Base-by-base conservation (phyloP, 2,888 invertebrate genomes). In the Gymnocheta viridis region DNA sequence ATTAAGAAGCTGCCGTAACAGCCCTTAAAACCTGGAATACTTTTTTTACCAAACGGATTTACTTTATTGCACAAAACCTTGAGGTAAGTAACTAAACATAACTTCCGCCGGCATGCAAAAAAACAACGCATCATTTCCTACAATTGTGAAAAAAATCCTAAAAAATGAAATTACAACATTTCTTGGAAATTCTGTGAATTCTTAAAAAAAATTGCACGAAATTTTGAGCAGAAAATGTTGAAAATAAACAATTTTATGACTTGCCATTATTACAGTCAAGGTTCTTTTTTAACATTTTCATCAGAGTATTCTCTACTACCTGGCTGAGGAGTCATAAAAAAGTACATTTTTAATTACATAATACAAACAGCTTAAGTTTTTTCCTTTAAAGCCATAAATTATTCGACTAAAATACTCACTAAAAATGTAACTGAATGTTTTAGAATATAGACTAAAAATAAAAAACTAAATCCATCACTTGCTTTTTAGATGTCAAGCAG, bases 301-400 rank as follows among this genome's bases (percentile, higher is more conserved):
- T 12, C 58, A 35, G 32, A 56, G 44, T 4, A 44, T 22, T 35
- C 27, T 35, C 14, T 9, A 12, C 58, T 82, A 82, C 85, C 82
- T 85, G 83, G 3, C 10, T 6, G 22, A 51, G 58, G 44, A 24
- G 32, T 35, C 64, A 58, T 82, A 82, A 80, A 85, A 85, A 86
- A 85, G 6, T 64, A 9, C n/a, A 27, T 17, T 29, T 49, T 86
- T 88, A 88, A 88, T 89, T 89, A 88, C 90, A 90, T 89, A 89
- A 89, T 88, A 79, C 86, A 17, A 80, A n/a, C 49, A 72, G 76
- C 10, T 62, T 82, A 32, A 76, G 66, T 78, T 62, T 51, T 54
- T 49, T 54, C 70, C 14, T 24, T 35, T 32, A 72, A 72, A 47
- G 49, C 60, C 81, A 78, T 81, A 82, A 74, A 82, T 41, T 5